Evolutionary conservation across 2,888 invertebrate genomes (phyloP).

Genomic region (Drosophila demipolita): DNA sequence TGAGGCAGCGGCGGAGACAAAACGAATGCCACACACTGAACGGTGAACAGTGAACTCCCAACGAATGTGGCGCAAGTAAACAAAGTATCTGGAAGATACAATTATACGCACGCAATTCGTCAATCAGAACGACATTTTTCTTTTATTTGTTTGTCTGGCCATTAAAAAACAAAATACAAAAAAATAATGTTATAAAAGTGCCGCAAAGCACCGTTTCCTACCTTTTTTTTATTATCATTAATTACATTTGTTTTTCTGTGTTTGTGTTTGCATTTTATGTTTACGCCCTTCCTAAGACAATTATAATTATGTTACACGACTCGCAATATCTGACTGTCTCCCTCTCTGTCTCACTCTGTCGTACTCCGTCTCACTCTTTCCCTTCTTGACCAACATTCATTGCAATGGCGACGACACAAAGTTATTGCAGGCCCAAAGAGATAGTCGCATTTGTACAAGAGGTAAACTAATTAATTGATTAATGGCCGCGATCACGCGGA

Average conservation of each 20-base stretch:
- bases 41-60: slow-evolving; percentile 27
- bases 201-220: slow-evolving; percentile 76
- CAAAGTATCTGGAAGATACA: slow-evolving; percentile 81
- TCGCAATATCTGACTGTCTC: slow-evolving; percentile 24
- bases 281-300: slow-evolving; percentile 69
- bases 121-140: slow-evolving; percentile 84
- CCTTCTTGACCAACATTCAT: slow-evolving; percentile 6
- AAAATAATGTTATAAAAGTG: slow-evolving; percentile 72
- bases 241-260: slow-evolving; percentile 61
- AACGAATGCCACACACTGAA: slow-evolving; percentile 50
- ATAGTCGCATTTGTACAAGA: slow-evolving; percentile 42
- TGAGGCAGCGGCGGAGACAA: slow-evolving; percentile 39
- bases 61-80: slow-evolving; percentile 77
- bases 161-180: slow-evolving; percentile 58
- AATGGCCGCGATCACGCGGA: slow-evolving; percentile 77
- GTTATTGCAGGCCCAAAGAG: slow-evolving; percentile 14
- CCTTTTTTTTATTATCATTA: slow-evolving; percentile 59
- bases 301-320: slow-evolving; percentile 69
- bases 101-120: slow-evolving; percentile 85
- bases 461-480: slow-evolving; percentile 83
- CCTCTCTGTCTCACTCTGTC: neutral
- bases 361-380: neutral
- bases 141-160: slow-evolving; percentile 78
- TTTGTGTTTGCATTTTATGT: slow-evolving; percentile 63
- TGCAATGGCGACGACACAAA: slow-evolving; percentile 42